Evolutionary conservation across 2,797 vertebrate species (phyloP).

Genomic region (Peromyscus melanophrys): DNA sequence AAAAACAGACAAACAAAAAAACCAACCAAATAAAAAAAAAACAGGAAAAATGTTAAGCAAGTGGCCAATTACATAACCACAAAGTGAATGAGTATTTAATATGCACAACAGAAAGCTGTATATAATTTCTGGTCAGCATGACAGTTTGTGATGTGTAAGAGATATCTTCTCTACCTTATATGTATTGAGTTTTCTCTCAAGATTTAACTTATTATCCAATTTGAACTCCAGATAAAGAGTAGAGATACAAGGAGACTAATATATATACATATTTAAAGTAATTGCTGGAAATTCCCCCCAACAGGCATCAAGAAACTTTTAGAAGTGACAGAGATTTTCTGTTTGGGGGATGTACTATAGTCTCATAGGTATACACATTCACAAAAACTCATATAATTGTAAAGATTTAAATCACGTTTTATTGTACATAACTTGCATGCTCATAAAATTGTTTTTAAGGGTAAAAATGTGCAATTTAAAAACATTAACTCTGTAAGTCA

Average conservation of each 20-base stretch:
- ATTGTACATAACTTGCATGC: background rate
- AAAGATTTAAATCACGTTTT: background rate
- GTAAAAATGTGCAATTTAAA: background rate
- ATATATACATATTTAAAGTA: background rate
- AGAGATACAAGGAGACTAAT: background rate
- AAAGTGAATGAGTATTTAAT: background rate
- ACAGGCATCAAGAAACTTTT: background rate
- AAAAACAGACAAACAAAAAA: background rate
- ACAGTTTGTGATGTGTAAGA: conserved; percentile 8
- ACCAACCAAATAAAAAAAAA: background rate
- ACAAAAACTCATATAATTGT: background rate
- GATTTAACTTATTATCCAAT: background rate
- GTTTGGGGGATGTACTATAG: background rate
- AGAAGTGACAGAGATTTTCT: background rate
- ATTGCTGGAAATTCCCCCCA: background rate
- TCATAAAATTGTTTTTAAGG: background rate
- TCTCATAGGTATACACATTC: background rate
- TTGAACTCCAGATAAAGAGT: background rate
- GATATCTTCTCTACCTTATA: background rate
- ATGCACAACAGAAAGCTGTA: background rate
- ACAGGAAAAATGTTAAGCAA: conserved; percentile 34
- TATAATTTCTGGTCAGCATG: background rate
- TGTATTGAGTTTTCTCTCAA: conserved; percentile 25
- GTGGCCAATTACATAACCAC: background rate
- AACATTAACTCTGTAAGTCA: background rate